phyloP scores from a whole-genome alignment of 2,113 vertebrate genomes.

The Trematomus loennbergii region DNA sequence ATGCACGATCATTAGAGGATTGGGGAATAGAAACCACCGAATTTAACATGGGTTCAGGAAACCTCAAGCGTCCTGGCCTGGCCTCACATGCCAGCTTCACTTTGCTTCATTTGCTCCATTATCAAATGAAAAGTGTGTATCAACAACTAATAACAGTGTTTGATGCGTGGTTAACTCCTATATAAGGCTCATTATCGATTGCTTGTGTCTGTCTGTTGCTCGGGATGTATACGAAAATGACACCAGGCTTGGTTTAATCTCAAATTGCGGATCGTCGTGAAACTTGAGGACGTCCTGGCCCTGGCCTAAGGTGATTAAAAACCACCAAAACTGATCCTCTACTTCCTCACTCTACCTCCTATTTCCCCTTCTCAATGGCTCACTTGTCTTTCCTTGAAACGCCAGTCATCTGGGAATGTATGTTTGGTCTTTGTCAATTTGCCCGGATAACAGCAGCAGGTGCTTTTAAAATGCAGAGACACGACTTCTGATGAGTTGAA shows the following conservation, averaged over 20 bases:
- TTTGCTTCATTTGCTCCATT: conserved; percentile 25
- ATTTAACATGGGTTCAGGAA: conserved; percentile 31
- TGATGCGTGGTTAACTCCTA: neutral
- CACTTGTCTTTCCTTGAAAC: conserved; percentile 31
- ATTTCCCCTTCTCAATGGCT: neutral
- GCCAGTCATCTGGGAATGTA: conserved; percentile 22
- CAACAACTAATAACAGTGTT: neutral
- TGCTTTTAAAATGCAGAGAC: neutral
- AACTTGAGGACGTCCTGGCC: conserved; percentile 4
- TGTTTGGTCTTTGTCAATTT: conserved; percentile 47
- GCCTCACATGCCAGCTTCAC: conserved; percentile 29
- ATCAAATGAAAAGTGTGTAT: neutral
- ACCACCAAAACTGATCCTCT: conserved; percentile 25
- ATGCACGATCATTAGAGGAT: conserved; percentile 31
- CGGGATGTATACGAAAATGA: neutral
- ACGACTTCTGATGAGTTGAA: neutral
- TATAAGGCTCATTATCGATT: too few species aligned
- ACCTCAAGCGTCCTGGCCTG: conserved; percentile 24
- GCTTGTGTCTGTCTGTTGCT: neutral
- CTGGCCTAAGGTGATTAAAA: conserved; percentile 26
- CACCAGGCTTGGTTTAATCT: neutral
- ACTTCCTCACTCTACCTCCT: neutral
- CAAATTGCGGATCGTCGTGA: conserved; percentile 1
- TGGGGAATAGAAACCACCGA: conserved; percentile 34
- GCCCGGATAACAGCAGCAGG: conserved; percentile 17